phyloP scores from a whole-genome alignment of 2,888 invertebrate genomes.

The Muschampia plurimacula region DNA sequence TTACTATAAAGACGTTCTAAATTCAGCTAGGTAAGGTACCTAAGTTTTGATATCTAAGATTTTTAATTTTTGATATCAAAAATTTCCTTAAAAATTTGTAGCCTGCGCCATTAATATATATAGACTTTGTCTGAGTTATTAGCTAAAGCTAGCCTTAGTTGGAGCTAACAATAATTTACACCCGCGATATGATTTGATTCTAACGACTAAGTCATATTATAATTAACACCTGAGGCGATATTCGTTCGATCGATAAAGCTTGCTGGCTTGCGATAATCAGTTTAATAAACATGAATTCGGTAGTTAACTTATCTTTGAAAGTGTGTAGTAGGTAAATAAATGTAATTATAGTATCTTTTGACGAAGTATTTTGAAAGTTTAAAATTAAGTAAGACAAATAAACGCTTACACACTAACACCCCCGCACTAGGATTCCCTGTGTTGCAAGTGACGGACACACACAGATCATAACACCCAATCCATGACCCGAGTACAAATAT shows the following conservation, averaged over 20 bases:
- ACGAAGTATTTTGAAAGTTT: too few species aligned
- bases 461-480: too few species aligned
- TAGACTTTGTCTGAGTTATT: slow-evolving; percentile 9
- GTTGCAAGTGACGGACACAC: too few species aligned
- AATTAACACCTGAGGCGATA: slow-evolving; percentile 30
- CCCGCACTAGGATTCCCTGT: too few species aligned
- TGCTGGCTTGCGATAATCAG: slow-evolving; percentile 26
- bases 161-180: slow-evolving; percentile 31
- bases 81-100: neutral
- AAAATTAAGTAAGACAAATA: too few species aligned
- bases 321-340: slow-evolving; percentile 9
- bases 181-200: slow-evolving; percentile 35
- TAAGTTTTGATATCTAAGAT: neutral
- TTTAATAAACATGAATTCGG: slow-evolving; percentile 38
- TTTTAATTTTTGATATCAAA: neutral
- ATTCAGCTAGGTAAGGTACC: too few species aligned
- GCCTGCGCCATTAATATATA: neutral
- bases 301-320: slow-evolving; percentile 30
- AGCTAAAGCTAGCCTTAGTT: slow-evolving; percentile 27
- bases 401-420: too few species aligned
- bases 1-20: too few species aligned
- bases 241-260: slow-evolving; percentile 33
- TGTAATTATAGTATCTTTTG: neutral
- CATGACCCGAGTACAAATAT: too few species aligned
- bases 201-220: slow-evolving; percentile 36